Conservation (phyloP, 2,888 invertebrate species). For the Temnothorax unifasciatus region DNA sequence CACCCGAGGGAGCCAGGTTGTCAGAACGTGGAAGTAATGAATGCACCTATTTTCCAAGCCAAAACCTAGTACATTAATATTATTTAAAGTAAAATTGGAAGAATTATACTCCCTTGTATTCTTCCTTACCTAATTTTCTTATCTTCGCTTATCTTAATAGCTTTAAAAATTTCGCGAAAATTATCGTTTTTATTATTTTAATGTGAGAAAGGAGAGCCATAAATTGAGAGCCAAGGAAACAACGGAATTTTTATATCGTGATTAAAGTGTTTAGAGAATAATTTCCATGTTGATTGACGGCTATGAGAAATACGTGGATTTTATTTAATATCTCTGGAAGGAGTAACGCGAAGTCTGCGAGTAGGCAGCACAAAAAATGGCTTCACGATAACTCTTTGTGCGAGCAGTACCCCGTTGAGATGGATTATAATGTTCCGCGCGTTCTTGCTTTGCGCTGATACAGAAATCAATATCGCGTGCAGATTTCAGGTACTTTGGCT, state of each 20-base stretch:
- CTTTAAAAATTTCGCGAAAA: not conserved
- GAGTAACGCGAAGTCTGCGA: constrained; percentile 10
- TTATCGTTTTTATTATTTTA: not conserved
- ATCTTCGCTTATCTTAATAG: not conserved
- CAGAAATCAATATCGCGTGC: constrained; percentile 26
- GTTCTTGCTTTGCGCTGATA: constrained; percentile 8
- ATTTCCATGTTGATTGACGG: not conserved
- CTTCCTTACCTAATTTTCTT: not conserved
- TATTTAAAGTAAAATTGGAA: not conserved
- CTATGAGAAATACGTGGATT: constrained; percentile 7
- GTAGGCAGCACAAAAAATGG: constrained; percentile 28
- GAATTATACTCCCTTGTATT: not conserved
- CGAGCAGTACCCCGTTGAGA: not conserved
- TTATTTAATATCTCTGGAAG: constrained; percentile 39
- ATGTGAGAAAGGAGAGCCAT: not conserved
- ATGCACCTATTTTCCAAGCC: not conserved
- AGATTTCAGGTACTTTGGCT: constrained; percentile 28
- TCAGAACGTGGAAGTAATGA: not conserved
- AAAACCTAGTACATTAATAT: constrained; percentile 7
- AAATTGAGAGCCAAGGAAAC: not conserved
- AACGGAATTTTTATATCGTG: not conserved
- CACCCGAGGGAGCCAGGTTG: not conserved
- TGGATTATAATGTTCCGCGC: not conserved
- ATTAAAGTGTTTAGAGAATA: not conserved
- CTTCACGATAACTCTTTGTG: constrained; percentile 11